Evolutionary conservation across 2,888 invertebrate genomes (phyloP), one percentile per base, ranked within the genome.

Genomic region (Spatulosminthurus flaviceps): DNA sequence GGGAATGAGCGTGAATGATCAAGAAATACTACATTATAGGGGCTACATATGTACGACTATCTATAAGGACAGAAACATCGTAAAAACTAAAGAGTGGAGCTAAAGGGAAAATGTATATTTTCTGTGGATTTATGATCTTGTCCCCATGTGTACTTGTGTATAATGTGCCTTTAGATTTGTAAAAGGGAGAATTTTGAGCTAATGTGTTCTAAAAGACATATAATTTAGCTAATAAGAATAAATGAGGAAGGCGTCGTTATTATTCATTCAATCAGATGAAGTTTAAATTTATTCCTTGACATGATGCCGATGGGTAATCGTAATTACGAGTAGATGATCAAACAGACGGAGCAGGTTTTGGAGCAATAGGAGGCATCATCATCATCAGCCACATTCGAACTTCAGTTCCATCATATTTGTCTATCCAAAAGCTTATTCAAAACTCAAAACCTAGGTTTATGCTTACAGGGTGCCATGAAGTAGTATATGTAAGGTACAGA

Each of bases 321-420:
- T 75, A 75, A 75, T 75, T 75, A 75, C 41, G 75, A 75, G 75
- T 66, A 75, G 64, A 75, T 66, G 75, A 75, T 75, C 75, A 75
- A 75, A 75, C 42, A 71, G 71, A 78, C 78, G 51, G 70, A 71
- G 64, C 70, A 78, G 78, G 70, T 71, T 70, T 70, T 66, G 24
- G 74, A 76, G 78, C 73, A 78, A 76, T 80, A 78, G 80, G 81
- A 81, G 79, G 81, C 78, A 64, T 73, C 77, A 81, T 81, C 77
- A 81, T 81, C 61, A 77, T 9, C 22, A 64, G 11, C 64, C 24
- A 24, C 64, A 11, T 24, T 64, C 64, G 24, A 24, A 19, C n/a
- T 64, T 26, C 11, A 2, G 16, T 51, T n/a, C 51, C 19, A 51
- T 19, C n/a, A 4, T n/a, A 51, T 16, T 24, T 64, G 24, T 24